Conservation (phyloP, 2,797 vertebrate species). For the Buphagus erythrorhynchus region DNA sequence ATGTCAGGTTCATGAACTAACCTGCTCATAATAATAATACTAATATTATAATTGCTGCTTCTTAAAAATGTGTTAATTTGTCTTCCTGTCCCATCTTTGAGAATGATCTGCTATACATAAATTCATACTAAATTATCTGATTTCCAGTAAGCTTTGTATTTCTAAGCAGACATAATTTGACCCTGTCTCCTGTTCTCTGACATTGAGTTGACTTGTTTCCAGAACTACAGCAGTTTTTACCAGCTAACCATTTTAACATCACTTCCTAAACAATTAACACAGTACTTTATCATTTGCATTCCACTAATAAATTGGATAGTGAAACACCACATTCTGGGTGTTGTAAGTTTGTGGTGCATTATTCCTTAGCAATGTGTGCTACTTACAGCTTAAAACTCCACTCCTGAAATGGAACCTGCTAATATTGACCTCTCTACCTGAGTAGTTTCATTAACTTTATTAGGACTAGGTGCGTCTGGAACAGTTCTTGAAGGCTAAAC, state of each 20-base stretch:
- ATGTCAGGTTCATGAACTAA: background rate
- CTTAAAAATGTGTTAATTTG: background rate
- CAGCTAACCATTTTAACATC: conserved; percentile 24
- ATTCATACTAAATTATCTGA: background rate
- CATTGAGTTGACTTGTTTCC: background rate
- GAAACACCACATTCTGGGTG: background rate
- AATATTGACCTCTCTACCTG: background rate
- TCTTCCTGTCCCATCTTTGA: background rate
- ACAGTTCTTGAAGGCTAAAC: background rate
- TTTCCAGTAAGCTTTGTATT: background rate
- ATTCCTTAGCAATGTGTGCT: background rate
- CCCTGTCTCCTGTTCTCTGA: background rate
- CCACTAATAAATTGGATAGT: conserved; percentile 37
- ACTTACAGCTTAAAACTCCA: background rate
- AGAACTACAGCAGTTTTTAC: conserved; percentile 10
- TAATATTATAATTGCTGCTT: background rate
- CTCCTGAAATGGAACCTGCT: background rate
- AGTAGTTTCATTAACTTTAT: background rate
- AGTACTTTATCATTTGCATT: conserved; percentile 52
- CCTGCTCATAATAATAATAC: background rate
- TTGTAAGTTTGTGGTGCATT: background rate
- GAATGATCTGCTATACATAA: background rate
- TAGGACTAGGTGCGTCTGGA: background rate
- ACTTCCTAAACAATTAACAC: conserved; percentile 36
- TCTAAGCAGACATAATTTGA: background rate